phyloP scores from a whole-genome alignment of 2,113 vertebrate genomes.

The Mixornis gularis region DNA sequence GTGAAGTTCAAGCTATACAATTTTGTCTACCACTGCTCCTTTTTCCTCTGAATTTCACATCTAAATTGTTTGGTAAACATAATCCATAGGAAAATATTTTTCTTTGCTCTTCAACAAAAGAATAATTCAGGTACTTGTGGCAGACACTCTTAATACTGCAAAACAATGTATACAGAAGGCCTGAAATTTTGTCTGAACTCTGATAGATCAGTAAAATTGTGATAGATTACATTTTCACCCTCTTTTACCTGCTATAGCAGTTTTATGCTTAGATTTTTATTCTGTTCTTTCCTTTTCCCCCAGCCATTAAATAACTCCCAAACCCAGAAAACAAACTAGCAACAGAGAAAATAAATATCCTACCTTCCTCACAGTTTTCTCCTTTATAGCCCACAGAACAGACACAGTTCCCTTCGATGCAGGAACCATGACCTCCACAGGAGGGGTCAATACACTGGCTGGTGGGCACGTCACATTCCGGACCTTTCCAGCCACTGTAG shows the following conservation, averaged over 20 bases:
- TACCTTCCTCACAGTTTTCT: slow-evolving; percentile 91
- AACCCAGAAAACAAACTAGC: not conserved
- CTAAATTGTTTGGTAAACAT: slow-evolving; percentile 10
- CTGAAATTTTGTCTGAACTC: not conserved
- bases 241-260: not conserved
- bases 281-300: not conserved
- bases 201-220: not conserved
- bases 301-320: not conserved
- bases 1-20: not conserved
- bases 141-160: not conserved
- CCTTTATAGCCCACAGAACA: slow-evolving; percentile 94
- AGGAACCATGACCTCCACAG: slow-evolving; percentile 92
- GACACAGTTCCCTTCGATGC: slow-evolving; percentile 90
- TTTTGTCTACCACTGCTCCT: not conserved
- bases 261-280: not conserved
- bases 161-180: not conserved
- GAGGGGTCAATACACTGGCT: slow-evolving; percentile 94
- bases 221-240: not conserved
- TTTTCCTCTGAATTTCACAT: slow-evolving; percentile 15
- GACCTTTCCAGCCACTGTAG: slow-evolving; percentile 98
- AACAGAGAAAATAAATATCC: not conserved
- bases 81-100: slow-evolving; percentile 1
- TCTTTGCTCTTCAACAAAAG: not conserved
- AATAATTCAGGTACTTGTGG: not conserved
- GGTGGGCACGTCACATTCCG: slow-evolving; percentile 89